Base-by-base conservation (phyloP, 2,113 vertebrate genomes). In the Lethenteron camtschaticum region DNA sequence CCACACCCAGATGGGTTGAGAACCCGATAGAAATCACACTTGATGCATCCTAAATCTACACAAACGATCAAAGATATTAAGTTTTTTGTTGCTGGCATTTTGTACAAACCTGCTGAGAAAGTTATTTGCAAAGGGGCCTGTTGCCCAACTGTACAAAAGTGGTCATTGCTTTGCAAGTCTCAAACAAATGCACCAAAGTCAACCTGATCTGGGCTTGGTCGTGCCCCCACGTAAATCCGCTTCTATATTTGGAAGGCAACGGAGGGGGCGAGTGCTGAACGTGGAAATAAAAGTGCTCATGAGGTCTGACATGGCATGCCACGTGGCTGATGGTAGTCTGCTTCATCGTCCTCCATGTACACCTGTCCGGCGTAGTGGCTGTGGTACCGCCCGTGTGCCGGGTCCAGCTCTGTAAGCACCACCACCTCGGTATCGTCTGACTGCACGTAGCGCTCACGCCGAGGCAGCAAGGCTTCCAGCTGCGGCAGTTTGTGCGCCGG, bases 391-490 rank as follows among this genome's bases (percentile, higher is more conserved):
- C 24, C 75, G 5, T 66, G 63, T 20, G n/a, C 63, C 63, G 75
- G 74, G 20, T 83, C 83, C 18, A 85, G 84, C 13, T 92, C 89
- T 70, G 79, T 76, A 12, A 99, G 85, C 3, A 91, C 85, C 7
- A 86, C 88, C 72, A 90, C 87, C 72, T 96, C 92, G 87, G 88
- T 88, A 71, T 99, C 94, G 0, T 95, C 94, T 0, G 86, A 66
- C 9, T n/a, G 63, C n/a, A 24, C n/a, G n/a, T 66, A 24, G 63
- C 20, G n/a, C 9, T 76, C 75, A 41, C 74, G 75, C 1, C 73
- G 57, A 0, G 80, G 80, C 70, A 80, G 79, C 70, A 80, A 77
- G 14, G 70, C 11, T 56, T 79, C 77, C 14, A 81, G 77, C 72
- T 79, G 76, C 1, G 72, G 74, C 3, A 81, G 74, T 55, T 74